Evolutionary conservation across 1,140 invertebrate species (phyloP).

Genomic region (Lanistes nyassanus): DNA sequence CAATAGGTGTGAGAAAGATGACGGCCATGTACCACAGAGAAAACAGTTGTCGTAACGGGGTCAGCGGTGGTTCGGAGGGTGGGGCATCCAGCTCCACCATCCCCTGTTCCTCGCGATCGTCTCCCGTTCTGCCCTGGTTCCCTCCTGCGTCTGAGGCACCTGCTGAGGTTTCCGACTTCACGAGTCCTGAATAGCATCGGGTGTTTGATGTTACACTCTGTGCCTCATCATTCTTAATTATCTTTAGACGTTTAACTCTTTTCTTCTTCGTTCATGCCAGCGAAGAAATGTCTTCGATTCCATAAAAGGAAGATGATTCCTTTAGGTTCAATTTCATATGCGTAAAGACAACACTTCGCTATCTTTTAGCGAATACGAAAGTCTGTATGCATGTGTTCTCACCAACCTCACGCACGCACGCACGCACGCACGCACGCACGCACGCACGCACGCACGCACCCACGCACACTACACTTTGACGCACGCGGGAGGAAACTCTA

Average conservation of each 20-base stretch:
- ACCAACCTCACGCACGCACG: slow-evolving; percentile 6
- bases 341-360: background rate
- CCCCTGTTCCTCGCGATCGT: background rate
- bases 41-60: slow-evolving; percentile 14
- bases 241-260: background rate
- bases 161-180: background rate
- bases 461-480: background rate
- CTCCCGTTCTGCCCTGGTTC: background rate
- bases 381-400: slow-evolving; percentile 1
- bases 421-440: slow-evolving; percentile 14
- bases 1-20: slow-evolving; percentile 24
- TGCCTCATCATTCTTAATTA: background rate
- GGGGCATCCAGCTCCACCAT: background rate
- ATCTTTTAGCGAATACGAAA: background rate
- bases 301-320: background rate
- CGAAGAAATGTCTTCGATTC: background rate
- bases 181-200: background rate
- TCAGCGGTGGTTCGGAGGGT: background rate
- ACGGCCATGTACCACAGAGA: slow-evolving; percentile 27
- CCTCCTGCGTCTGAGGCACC: background rate
- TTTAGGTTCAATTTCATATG: background rate
- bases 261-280: background rate
- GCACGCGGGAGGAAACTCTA: background rate
- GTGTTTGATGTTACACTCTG: background rate
- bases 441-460: slow-evolving; percentile 1